Conservation (phyloP, 2,113 vertebrate genomes). For the Dryoscopus gambensis region DNA sequence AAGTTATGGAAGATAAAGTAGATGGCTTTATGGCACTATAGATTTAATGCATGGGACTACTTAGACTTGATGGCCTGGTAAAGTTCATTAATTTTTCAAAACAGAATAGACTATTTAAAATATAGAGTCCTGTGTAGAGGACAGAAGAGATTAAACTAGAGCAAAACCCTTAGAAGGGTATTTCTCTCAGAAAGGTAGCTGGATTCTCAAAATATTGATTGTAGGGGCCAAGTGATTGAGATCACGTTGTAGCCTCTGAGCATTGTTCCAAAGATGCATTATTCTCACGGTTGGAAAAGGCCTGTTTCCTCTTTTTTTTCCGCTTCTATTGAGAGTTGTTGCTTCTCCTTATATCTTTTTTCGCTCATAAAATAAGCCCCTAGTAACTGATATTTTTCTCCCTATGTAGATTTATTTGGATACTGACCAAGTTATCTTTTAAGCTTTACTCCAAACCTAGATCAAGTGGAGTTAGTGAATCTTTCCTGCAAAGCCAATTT, state of each 20-base stretch:
- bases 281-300: not conserved
- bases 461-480: not conserved
- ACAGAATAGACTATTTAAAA: not conserved
- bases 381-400: not conserved
- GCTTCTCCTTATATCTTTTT: not conserved
- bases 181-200: not conserved
- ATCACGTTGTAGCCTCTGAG: fast-evolving
- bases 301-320: not conserved
- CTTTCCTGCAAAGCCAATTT: not conserved
- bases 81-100: constrained; percentile 5
- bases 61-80: not conserved
- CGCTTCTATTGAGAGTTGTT: not conserved
- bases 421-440: not conserved
- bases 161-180: not conserved
- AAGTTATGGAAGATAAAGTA: not conserved
- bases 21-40: not conserved
- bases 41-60: not conserved
- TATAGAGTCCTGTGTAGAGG: not conserved
- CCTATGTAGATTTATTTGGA: not conserved
- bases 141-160: not conserved
- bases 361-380: not conserved
- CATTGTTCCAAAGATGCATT: not conserved
- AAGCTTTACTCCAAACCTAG: not conserved
- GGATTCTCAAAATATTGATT: not conserved
- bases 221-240: not conserved